Conservation (phyloP, 2,113 vertebrate species). For the Tylochromis polylepis region DNA sequence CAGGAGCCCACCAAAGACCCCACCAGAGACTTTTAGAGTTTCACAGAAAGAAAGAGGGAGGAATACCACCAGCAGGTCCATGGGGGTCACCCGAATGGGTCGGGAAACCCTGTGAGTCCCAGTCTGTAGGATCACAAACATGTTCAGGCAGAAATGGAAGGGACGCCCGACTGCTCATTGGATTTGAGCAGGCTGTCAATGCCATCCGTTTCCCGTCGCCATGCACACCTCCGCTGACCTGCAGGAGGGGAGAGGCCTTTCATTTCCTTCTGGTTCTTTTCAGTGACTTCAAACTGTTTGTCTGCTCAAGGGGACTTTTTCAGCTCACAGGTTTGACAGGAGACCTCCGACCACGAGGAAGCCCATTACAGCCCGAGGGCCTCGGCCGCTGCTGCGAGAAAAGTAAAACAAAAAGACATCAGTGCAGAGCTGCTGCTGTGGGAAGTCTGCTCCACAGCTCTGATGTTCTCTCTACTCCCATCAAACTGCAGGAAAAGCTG, state of each 20-base stretch:
- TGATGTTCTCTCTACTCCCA: not conserved
- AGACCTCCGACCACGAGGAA: slow-evolving; percentile 6
- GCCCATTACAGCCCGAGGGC: not conserved
- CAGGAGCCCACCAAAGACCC: not conserved
- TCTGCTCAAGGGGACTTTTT: not conserved
- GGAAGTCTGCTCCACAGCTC: not conserved
- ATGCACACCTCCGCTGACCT: not conserved
- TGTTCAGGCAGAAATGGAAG: too few species aligned
- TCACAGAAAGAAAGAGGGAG: not conserved
- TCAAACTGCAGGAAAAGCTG: not conserved
- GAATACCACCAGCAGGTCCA: not conserved
- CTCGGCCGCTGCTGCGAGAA: not conserved
- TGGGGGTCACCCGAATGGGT: not conserved
- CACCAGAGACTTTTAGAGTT: not conserved
- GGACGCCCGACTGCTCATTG: not conserved
- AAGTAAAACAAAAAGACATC: not conserved
- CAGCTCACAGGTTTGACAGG: not conserved
- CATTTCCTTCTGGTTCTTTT: not conserved
- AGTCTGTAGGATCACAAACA: not conserved
- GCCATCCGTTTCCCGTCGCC: not conserved
- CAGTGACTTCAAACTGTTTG: not conserved
- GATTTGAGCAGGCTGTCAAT: too few species aligned
- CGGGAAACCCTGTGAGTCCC: not conserved
- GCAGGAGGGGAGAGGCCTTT: not conserved
- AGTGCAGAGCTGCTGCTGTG: not conserved